phyloP scores from a whole-genome alignment of 2,888 invertebrate species.

The Agrotis exclamationis region DNA sequence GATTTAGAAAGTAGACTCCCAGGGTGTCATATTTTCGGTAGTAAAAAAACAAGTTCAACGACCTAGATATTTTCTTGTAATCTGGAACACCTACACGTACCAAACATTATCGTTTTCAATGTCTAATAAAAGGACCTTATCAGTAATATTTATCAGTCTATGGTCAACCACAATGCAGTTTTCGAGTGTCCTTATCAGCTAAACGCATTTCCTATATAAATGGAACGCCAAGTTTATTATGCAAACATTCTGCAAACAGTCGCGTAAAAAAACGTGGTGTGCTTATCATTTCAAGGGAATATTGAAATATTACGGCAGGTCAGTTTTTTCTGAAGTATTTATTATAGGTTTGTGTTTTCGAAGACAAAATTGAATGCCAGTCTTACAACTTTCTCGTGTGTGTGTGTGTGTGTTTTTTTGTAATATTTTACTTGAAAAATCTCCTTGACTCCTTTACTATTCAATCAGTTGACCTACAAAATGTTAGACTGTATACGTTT shows the following conservation, averaged over 20 bases:
- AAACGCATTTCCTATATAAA: slow-evolving; percentile 47
- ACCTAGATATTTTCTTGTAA: background rate
- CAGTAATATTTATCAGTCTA: slow-evolving; percentile 6
- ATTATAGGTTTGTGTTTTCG: no score
- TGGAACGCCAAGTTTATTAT: background rate
- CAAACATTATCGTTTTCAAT: background rate
- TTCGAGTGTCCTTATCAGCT: slow-evolving; percentile 7
- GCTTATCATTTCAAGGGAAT: slow-evolving; percentile 27
- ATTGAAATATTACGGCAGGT: slow-evolving; percentile 31
- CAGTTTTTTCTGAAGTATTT: slow-evolving; percentile 12
- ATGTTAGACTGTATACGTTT: no score
- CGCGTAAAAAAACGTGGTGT: background rate
- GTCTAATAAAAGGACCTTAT: slow-evolving; percentile 16
- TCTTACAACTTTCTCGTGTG: no score
- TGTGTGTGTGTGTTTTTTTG: no score
- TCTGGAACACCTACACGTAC: background rate
- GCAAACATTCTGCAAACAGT: slow-evolving; percentile 4
- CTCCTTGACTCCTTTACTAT: no score
- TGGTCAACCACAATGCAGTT: slow-evolving; percentile 51
- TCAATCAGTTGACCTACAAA: no score
- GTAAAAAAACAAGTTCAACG: background rate
- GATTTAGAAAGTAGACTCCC: no score
- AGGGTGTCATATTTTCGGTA: no score
- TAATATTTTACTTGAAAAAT: no score
- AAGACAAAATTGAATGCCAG: no score